phyloP scores from a whole-genome alignment of 2,888 invertebrate species.

The Ametastegia equiseti region DNA sequence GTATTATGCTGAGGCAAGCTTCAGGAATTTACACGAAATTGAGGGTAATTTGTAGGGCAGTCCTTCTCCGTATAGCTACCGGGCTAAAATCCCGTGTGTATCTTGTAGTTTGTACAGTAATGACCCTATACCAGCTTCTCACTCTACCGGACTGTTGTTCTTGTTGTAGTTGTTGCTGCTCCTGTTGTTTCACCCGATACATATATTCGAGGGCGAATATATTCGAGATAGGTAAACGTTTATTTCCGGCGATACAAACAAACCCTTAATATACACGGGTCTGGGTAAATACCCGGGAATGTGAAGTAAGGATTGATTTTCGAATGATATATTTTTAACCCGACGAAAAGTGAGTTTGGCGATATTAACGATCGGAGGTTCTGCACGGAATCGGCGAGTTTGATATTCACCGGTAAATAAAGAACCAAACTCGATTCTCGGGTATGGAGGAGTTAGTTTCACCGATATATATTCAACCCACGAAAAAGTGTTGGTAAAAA shows the following conservation, averaged over 20 bases:
- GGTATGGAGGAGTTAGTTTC: not conserved
- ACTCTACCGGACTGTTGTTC: slow-evolving; percentile 20
- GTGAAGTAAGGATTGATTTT: too few relatives aligned
- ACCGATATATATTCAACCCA: not conserved
- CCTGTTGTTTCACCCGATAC: not conserved
- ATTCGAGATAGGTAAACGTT: slow-evolving; percentile 35
- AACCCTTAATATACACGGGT: not conserved
- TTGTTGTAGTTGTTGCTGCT: slow-evolving; percentile 15
- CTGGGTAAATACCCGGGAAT: not conserved
- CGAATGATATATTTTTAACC: not conserved
- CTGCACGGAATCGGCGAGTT: not conserved
- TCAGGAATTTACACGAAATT: slow-evolving; percentile 70
- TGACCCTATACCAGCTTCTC: slow-evolving; percentile 30
- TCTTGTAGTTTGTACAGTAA: slow-evolving; percentile 46
- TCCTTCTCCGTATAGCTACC: slow-evolving; percentile 35
- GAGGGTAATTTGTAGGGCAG: slow-evolving; percentile 70
- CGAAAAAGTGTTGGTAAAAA: slow-evolving; percentile 28
- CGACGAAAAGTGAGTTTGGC: not conserved
- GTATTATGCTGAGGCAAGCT: slow-evolving; percentile 67
- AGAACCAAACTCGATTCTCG: too few relatives aligned
- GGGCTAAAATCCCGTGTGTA: slow-evolving; percentile 36
- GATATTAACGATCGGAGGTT: not conserved
- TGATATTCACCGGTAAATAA: not conserved
- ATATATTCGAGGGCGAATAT: slow-evolving; percentile 17
- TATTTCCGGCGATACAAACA: slow-evolving; percentile 11